These are phyloP conservation scores for Athalia circularis DNA, from an alignment of 2,888 invertebrate species.

Conservation along the genomic window DNA sequence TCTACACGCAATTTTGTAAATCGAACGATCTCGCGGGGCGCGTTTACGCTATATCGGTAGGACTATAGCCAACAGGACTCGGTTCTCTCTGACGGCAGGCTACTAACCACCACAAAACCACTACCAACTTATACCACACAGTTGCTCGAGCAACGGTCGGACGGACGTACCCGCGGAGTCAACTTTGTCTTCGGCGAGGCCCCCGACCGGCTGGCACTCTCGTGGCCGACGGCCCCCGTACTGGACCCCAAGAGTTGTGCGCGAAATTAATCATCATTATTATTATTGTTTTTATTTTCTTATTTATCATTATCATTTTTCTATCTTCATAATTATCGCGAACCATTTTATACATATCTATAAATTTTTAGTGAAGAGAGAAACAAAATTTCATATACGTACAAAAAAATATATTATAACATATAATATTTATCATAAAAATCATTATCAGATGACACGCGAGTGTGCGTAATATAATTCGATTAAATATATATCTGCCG, in stretches of 20 bases:
- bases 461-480: too few relatives aligned
- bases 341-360: too few relatives aligned
- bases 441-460: too few relatives aligned
- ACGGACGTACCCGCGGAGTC: constrained; percentile 28
- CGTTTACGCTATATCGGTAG: background rate
- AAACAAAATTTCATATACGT: too few relatives aligned
- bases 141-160: constrained; percentile 43
- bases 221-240: constrained; percentile 46
- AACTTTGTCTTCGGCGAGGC: constrained; percentile 47
- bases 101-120: background rate
- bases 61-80: background rate
- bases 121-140: constrained; percentile 38
- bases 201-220: constrained; percentile 46
- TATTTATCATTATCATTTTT: background rate
- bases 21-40: background rate
- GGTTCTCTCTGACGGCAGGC: background rate
- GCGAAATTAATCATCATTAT: constrained; percentile 8
- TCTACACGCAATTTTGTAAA: background rate
- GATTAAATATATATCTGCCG: too few relatives aligned
- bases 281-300: background rate
- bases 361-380: too few relatives aligned
- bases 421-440: too few relatives aligned
- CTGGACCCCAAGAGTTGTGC: constrained; percentile 39
- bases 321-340: background rate
- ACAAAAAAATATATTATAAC: too few relatives aligned